Evolutionary conservation across 2,797 vertebrate species (phyloP).

Genomic region (Sylvilagus floridanus): DNA sequence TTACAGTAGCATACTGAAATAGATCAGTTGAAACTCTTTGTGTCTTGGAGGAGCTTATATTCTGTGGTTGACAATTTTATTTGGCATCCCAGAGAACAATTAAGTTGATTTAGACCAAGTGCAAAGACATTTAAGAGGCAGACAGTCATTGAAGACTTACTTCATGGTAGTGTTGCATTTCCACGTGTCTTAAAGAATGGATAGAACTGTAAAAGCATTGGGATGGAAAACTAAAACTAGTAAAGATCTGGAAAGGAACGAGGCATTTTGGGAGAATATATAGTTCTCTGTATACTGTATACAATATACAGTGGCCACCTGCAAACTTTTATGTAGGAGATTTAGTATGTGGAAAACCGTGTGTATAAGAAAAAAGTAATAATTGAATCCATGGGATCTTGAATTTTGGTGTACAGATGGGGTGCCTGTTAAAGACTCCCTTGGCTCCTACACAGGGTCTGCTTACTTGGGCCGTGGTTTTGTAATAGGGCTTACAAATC

Average conservation of each 20-base stretch:
- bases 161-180: neutral
- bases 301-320: neutral
- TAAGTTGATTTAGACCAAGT: neutral
- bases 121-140: neutral
- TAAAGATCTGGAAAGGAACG: neutral
- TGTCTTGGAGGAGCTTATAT: neutral
- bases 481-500: neutral
- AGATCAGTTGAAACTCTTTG: neutral
- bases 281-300: neutral
- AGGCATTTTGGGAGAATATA: neutral
- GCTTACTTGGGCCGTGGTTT: neutral
- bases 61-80: neutral
- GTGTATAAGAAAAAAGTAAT: neutral
- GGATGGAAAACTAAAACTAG: neutral
- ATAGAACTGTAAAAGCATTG: constrained; percentile 24
- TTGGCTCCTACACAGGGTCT: neutral
- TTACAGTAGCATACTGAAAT: neutral
- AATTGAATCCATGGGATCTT: neutral
- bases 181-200: neutral
- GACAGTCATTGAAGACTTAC: neutral
- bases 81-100: neutral
- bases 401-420: neutral
- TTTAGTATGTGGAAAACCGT: neutral
- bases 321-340: neutral
- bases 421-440: neutral